Evolutionary conservation across 1,140 invertebrate species (phyloP).

Genomic region (Drosophila novamexicana): DNA sequence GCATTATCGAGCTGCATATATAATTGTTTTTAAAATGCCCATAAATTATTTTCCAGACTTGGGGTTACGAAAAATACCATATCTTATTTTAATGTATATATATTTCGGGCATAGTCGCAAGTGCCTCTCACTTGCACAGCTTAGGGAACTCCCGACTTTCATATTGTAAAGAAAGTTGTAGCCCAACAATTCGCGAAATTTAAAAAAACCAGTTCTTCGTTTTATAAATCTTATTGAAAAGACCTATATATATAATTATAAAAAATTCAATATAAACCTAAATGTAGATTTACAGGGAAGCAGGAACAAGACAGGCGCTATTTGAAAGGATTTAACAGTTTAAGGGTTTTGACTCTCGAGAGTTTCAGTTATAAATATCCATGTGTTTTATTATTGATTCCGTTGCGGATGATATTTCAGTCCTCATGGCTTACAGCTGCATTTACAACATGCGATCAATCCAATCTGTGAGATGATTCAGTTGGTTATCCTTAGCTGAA

Average conservation of each 20-base stretch:
- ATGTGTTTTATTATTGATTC: slow-evolving; percentile 43
- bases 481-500: slow-evolving; percentile 85
- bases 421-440: slow-evolving; percentile 3
- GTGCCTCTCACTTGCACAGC: neutral
- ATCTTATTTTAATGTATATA: neutral
- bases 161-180: neutral
- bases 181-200: neutral
- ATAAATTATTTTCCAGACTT: slow-evolving; percentile 11
- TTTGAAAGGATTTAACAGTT: slow-evolving; percentile 39
- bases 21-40: slow-evolving; percentile 3
- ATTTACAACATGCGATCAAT: slow-evolving; percentile 66
- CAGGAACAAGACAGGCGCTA: slow-evolving; percentile 13
- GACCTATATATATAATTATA: slow-evolving; percentile 43
- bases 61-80: neutral
- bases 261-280: slow-evolving; percentile 51
- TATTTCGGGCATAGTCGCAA: neutral
- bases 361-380: slow-evolving; percentile 62
- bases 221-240: slow-evolving; percentile 44
- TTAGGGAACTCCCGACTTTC: neutral
- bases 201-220: slow-evolving; percentile 17
- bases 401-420: slow-evolving; percentile 39
- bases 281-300: slow-evolving; percentile 19
- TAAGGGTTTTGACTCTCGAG: slow-evolving; percentile 33
- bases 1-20: neutral
- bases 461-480: slow-evolving; percentile 73